These are phyloP conservation scores for Drosophila yooni DNA, from an alignment of 2,888 invertebrate genomes.

Conservation along the genomic window DNA sequence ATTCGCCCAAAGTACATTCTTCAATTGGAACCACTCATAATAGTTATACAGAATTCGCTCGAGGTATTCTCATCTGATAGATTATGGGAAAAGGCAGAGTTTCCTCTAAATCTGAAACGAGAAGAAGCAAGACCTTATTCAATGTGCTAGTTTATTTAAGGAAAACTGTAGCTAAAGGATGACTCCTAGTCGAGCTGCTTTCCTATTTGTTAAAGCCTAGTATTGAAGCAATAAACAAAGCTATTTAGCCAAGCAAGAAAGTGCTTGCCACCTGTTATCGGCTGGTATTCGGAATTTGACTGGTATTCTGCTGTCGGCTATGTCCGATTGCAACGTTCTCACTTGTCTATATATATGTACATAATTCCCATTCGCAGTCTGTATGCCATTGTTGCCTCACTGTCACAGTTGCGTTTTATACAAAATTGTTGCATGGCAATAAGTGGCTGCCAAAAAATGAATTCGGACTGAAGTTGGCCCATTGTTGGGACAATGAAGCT, in stretches of 20 bases:
- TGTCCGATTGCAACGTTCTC: background rate
- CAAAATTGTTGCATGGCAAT: slow-evolving; percentile 61
- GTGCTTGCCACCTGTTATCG: background rate
- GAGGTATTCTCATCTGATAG: too few species aligned
- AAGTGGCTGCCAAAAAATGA: slow-evolving; percentile 59
- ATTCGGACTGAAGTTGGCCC: slow-evolving; percentile 32
- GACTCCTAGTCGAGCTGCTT: too few species aligned
- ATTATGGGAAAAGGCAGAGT: too few species aligned
- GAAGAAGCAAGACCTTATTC: too few species aligned
- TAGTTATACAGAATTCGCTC: too few species aligned
- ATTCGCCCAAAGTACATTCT: too few species aligned
- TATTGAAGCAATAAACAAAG: background rate
- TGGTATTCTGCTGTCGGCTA: background rate
- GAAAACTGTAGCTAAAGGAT: too few species aligned
- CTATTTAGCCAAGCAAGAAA: background rate
- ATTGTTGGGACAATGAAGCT: background rate
- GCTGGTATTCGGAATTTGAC: background rate
- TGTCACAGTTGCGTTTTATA: slow-evolving; percentile 52
- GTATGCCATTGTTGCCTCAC: slow-evolving; percentile 51
- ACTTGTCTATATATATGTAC: slow-evolving; percentile 6
- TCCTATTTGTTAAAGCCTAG: too few species aligned
- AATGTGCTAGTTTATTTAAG: too few species aligned
- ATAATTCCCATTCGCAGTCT: slow-evolving; percentile 13
- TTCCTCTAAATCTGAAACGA: too few species aligned
- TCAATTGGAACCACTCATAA: too few species aligned